Conservation (phyloP, 2,113 vertebrate species). For the Pygoscelis antarcticus region DNA sequence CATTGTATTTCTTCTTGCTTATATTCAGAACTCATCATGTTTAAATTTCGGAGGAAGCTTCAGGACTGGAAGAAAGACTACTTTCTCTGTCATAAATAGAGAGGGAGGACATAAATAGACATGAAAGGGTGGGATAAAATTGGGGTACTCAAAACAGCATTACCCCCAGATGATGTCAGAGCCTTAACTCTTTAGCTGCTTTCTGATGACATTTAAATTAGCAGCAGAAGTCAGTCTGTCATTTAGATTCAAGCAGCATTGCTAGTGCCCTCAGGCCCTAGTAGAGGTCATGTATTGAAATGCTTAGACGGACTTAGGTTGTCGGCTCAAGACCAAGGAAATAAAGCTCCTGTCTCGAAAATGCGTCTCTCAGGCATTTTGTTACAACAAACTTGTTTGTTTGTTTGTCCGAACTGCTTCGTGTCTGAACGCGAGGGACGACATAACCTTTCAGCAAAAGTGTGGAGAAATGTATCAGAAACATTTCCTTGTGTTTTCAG, state of each 20-base stretch:
- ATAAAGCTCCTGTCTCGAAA: background rate
- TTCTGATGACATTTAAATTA: background rate
- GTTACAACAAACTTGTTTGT: background rate
- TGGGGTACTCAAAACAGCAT: background rate
- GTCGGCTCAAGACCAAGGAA: background rate
- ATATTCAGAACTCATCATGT: background rate
- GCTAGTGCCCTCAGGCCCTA: background rate
- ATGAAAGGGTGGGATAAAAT: background rate
- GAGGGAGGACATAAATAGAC: background rate
- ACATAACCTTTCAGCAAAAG: background rate
- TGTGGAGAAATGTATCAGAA: background rate
- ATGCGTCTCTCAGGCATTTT: background rate
- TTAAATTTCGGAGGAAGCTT: background rate
- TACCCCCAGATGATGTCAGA: background rate
- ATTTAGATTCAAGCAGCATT: background rate
- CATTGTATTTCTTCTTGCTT: background rate
- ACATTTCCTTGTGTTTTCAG: background rate
- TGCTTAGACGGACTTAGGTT: background rate
- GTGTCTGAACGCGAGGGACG: background rate
- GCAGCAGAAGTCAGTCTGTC: background rate
- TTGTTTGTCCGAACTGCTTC: background rate
- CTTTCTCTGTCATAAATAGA: too few relatives aligned
- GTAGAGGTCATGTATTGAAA: background rate
- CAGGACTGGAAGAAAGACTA: background rate
- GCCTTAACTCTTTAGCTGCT: background rate